Evolutionary conservation across 92 coral and sea anemone species (phyloP).

Genomic region (Isaurus tuberculatus): DNA sequence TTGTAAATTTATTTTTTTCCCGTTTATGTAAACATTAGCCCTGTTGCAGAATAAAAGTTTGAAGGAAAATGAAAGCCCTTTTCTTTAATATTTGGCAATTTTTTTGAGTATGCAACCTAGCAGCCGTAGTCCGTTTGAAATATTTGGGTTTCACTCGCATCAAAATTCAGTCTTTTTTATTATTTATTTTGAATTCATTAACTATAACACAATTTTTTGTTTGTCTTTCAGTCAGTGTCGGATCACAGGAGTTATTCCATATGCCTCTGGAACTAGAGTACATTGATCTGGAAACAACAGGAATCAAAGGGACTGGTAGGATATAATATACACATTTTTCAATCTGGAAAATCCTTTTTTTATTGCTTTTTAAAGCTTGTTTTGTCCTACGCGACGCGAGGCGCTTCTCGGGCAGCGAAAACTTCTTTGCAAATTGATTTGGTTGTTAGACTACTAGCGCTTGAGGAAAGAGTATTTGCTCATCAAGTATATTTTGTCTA

Average conservation of each 20-base stretch:
- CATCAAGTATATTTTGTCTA: conserved; percentile 42
- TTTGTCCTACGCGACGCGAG: neutral
- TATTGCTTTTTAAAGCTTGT: neutral
- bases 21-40: neutral
- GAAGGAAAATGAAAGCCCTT: neutral
- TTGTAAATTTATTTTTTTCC: neutral
- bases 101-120: conserved; percentile 28
- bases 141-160: conserved; percentile 44
- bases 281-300: conserved; percentile 86
- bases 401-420: conserved; percentile 37
- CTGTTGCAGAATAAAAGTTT: neutral
- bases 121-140: conserved; percentile 31
- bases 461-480: conserved; percentile 33
- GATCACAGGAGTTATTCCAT: conserved; percentile 33
- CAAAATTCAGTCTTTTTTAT: conserved; percentile 47
- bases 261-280: conserved; percentile 83
- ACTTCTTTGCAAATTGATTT: conserved; percentile 15
- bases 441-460: conserved; percentile 47
- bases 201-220: conserved; percentile 47
- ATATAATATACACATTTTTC: neutral
- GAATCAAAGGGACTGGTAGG: conserved; percentile 83
- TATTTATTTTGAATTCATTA: conserved; percentile 52
- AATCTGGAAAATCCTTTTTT: conserved; percentile 10
- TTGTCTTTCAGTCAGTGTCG: conserved; percentile 43
- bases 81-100: neutral